Evolutionary conservation across 2,888 invertebrate species (phyloP), one percentile per base, ranked within the genome.

Genomic region (Zygaena filipendulae): DNA sequence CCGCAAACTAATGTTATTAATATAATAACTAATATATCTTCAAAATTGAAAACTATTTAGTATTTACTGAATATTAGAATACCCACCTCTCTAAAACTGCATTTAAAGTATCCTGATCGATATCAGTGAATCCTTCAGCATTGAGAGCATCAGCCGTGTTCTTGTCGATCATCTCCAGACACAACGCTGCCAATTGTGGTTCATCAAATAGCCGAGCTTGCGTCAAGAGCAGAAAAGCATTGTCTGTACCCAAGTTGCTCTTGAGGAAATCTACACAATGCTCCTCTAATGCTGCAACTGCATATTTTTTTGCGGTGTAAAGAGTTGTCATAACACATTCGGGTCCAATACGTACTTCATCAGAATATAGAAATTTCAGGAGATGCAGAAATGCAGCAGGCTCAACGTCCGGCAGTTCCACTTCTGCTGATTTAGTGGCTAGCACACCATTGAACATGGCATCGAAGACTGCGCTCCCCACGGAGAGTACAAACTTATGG

Each of bases 231-330:
- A 92, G 77, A 52, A 92, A 92, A 4, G 92, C 92, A 77, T 93
- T 93, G 43, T 92, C 92, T 13, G 88, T 86, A 29, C 87, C 87
- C 35, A 93, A 74, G 57, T 91, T 91, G 38, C 83, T 83, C 42
- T 87, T 82, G 8, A 85, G 55, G 59, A 91, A 92, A 49, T 91
- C 90, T 0, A 92, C 91, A 68, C 92, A 93, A 33, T 89, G 89
- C 45, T 87, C 86, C 49, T 92, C 92, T 36, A 93, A 63, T 3
- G 91, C 89, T 1, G 91, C 90, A 0, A 93, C 90, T 2, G 91
- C 91, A 69, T 93, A 93, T 47, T 93, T 92, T 50, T 92, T 92
- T 4, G 92, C 92, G 1, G 92, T 89, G 47, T 93, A 93, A 26
- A 93, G 59, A 0, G 91, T 91, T 2, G 91, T 88, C 91, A 92